Percentiles rank a stretch among this genome's conserved stretches.
Evolutionary conservation across 2,113 vertebrate genomes (phyloP).

Genomic region (Sminthopsis crassicaudata): DNA sequence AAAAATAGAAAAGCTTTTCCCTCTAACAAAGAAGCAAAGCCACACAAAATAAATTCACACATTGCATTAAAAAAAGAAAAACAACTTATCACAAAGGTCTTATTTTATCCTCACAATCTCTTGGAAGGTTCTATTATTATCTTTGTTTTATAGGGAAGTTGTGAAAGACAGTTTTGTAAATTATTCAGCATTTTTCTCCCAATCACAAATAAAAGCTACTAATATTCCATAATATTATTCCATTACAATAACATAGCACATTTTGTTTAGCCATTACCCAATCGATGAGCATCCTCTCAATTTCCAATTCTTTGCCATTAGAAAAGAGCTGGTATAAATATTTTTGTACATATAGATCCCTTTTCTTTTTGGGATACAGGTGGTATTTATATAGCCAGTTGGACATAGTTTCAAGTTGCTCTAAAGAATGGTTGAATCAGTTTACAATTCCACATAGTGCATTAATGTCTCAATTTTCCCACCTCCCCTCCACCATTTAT

Average conservation of each 20-base stretch:
- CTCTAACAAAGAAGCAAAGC: background rate
- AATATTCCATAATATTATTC: no score
- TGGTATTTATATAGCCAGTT: background rate
- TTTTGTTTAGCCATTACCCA: no score
- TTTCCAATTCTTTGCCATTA: no score
- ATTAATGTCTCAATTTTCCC: background rate
- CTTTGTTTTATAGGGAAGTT: background rate
- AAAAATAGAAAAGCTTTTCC: no score
- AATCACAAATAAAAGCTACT: no score
- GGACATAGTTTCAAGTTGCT: background rate
- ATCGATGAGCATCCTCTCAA: no score
- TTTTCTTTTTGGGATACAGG: background rate
- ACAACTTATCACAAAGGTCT: background rate
- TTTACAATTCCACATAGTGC: background rate
- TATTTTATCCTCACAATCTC: background rate
- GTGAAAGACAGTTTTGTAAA: background rate
- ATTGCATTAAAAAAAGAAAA: background rate
- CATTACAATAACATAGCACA: no score
- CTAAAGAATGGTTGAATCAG: background rate
- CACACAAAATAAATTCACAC: background rate
- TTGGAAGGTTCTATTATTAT: background rate
- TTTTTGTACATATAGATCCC: no score
- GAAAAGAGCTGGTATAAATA: no score
- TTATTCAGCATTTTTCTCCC: no score
- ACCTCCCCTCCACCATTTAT: background rate